Evolutionary conservation across 2,113 vertebrate species (phyloP).

Genomic region (Rhabdornis inornatus): DNA sequence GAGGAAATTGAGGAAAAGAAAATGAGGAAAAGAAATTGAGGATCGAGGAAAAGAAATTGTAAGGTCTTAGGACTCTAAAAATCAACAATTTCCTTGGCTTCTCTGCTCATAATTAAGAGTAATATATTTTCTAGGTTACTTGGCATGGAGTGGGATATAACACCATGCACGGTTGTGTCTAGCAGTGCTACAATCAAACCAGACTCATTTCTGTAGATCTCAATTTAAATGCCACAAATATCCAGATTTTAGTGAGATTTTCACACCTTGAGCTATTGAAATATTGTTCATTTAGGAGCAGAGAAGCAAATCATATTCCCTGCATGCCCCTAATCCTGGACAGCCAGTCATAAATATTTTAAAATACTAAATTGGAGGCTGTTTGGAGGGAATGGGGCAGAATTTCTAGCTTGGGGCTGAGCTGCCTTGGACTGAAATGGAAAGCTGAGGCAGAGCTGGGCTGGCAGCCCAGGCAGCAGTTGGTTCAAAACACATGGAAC

Average conservation of each 20-base stretch:
- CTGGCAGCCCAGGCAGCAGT: constrained; percentile 16
- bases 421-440: background rate
- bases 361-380: background rate
- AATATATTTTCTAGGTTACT: background rate
- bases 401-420: background rate
- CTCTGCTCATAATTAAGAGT: background rate
- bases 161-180: background rate
- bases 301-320: background rate
- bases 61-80: background rate
- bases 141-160: background rate
- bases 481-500: background rate
- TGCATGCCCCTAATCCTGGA: background rate
- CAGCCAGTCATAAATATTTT: background rate
- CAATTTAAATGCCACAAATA: background rate
- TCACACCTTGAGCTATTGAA: background rate
- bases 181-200: background rate
- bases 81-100: background rate
- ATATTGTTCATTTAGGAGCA: background rate
- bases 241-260: background rate
- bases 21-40: background rate
- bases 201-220: background rate
- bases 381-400: background rate
- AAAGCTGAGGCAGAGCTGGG: constrained; percentile 24
- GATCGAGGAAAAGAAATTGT: background rate
- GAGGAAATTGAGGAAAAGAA: background rate